Evolutionary conservation across 1,140 invertebrate species (phyloP).

Genomic region (Drosophila ogumai): DNA sequence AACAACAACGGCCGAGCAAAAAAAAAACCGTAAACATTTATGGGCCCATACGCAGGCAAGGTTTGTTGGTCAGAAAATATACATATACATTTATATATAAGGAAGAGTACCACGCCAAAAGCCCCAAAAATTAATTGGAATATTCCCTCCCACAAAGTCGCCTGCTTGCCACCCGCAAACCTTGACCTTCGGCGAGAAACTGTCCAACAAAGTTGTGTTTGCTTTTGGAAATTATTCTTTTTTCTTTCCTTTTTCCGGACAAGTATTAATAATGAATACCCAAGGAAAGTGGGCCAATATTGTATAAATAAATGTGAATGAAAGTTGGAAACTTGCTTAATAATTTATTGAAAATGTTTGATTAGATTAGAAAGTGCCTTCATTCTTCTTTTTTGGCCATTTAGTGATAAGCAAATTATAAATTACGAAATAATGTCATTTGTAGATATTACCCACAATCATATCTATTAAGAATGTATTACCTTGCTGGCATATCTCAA

Average conservation of each 20-base stretch:
- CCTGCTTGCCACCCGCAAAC: slow-evolving; percentile 11
- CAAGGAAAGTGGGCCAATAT: slow-evolving; percentile 27
- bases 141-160: slow-evolving; percentile 2
- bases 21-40: slow-evolving; percentile 45
- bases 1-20: slow-evolving; percentile 9
- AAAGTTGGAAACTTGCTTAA: slow-evolving; percentile 18
- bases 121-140: slow-evolving; percentile 29
- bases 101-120: neutral
- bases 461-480: slow-evolving; percentile 32
- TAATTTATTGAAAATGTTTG: slow-evolving; percentile 29
- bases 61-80: slow-evolving; percentile 38
- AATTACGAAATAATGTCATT: slow-evolving; percentile 32
- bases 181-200: slow-evolving; percentile 42
- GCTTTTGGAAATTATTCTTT: slow-evolving; percentile 18
- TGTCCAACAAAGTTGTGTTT: slow-evolving; percentile 33
- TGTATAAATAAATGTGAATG: slow-evolving; percentile 43
- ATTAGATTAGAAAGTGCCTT: slow-evolving; percentile 32
- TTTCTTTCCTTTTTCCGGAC: neutral
- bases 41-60: slow-evolving; percentile 14
- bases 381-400: neutral
- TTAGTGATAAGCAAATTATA: slow-evolving; percentile 28
- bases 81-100: neutral
- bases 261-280: slow-evolving; percentile 41
- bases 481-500: slow-evolving; percentile 7
- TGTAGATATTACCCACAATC: slow-evolving; percentile 8